phyloP scores from a whole-genome alignment of 1,140 invertebrate genomes.

The Delia radicum region DNA sequence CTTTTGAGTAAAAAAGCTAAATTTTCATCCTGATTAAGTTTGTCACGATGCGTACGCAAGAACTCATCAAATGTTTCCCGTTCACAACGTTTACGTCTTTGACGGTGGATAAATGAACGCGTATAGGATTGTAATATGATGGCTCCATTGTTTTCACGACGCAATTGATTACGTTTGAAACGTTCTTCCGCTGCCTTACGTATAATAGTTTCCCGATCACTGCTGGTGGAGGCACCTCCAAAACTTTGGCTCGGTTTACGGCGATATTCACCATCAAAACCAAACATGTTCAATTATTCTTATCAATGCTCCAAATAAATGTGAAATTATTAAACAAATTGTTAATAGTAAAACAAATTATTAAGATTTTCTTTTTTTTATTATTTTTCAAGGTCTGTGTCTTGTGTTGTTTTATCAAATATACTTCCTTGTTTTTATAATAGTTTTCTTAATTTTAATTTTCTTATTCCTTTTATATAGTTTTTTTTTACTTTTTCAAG shows the following conservation, averaged over 20 bases:
- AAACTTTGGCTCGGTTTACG: constrained; percentile 86
- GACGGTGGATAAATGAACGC: constrained; percentile 73
- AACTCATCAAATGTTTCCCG: constrained; percentile 69
- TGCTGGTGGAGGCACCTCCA: constrained; percentile 73
- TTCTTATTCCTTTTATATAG: not conserved
- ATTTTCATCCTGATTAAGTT: constrained; percentile 58
- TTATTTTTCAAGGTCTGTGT: not conserved
- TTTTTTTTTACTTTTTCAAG: not conserved
- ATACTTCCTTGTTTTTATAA: not conserved
- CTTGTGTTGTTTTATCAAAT: not conserved
- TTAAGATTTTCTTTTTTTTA: not conserved
- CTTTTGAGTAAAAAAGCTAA: constrained; percentile 62
- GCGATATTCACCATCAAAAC: constrained; percentile 90
- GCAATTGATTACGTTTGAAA: constrained; percentile 76
- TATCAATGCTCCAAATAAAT: not conserved
- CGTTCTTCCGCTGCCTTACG: constrained; percentile 74
- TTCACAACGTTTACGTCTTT: constrained; percentile 65
- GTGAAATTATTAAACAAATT: too few relatives aligned
- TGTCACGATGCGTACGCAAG: constrained; percentile 56
- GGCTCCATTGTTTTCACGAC: constrained; percentile 65
- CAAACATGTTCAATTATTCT: constrained; percentile 62
- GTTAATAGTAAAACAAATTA: too few relatives aligned
- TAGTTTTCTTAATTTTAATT: not conserved
- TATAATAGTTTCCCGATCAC: constrained; percentile 76
- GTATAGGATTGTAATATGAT: constrained; percentile 68